Evolutionary conservation across 2,113 vertebrate species (phyloP).

Genomic region (Tyrannus savana): DNA sequence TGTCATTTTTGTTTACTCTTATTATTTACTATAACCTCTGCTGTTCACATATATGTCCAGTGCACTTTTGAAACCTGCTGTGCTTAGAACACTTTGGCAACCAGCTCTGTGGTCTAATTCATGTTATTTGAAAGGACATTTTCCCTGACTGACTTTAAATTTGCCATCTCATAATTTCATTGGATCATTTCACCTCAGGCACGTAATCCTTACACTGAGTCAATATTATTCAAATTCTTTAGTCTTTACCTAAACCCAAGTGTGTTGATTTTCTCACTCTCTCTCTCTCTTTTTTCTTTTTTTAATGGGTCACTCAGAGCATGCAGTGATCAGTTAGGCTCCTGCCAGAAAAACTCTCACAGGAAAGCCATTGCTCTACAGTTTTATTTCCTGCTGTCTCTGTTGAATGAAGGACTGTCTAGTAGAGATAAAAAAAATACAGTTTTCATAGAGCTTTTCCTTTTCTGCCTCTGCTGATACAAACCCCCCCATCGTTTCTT

Average conservation of each 20-base stretch:
- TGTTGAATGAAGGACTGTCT: neutral
- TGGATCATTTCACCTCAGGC: neutral
- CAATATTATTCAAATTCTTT: neutral
- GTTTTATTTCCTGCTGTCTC: constrained; percentile 2
- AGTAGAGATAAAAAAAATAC: neutral
- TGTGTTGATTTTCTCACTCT: neutral
- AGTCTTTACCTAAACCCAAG: neutral
- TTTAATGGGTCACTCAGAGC: neutral
- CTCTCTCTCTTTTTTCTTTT: neutral
- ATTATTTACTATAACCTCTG: neutral
- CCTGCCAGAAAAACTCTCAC: neutral
- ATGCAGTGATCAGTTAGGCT: neutral
- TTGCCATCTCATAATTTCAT: neutral
- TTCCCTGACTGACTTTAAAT: neutral
- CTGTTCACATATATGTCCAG: neutral
- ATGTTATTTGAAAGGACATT: neutral
- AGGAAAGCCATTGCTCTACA: neutral
- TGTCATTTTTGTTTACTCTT: neutral
- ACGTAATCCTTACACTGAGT: neutral
- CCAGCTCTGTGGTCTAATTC: neutral
- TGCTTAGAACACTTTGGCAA: neutral
- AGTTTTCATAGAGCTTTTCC: neutral
- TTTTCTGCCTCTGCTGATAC: neutral
- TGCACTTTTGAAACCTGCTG: neutral
- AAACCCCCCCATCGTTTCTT: neutral